Evolutionary conservation across 2,797 vertebrate species (phyloP), one percentile per base, ranked within the genome.

Genomic region (Triplophysa bombifrons): DNA sequence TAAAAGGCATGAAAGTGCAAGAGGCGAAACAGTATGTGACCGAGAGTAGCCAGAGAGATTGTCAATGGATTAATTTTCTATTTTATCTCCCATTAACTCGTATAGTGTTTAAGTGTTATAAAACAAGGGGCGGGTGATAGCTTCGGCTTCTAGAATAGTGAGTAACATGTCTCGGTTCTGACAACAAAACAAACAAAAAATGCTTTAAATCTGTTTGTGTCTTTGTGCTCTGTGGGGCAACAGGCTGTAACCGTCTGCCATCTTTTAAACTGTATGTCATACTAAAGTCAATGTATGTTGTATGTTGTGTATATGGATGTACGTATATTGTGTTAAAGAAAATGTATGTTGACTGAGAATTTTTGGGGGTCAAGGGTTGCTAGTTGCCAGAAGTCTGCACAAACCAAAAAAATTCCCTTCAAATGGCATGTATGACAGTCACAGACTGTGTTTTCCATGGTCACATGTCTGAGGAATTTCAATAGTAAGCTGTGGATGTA

Each of bases 381-480:
- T 53, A 55, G 60, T 66, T 61, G 67, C 34, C 56, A 80, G 77
- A 82, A 68, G 72, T 81, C 64, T 80, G 67, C 74, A 78, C 22
- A 65, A 58, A 68, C 69, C 61, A 80, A 84, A 85, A 30, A 67
- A 72, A 85, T 84, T 74, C 72, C 66, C 71, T 71, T 84, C 73
- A 82, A 79, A 80, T 82, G 64, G 25, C 76, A 72, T 80, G 20
- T 74, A 69, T 73, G 78, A 80, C 77, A 82, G 60, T 70, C 70
- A 72, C 72, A 83, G 86, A 12, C 80, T 76, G 67, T 63, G 30
- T 76, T 69, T 58, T 72, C 80, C 17, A 55, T 72, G 74, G 64
- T 67, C 66, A 61, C 19, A 20, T 10, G 76, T 80, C 65, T 73
- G 71, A 75, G 50, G 73, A 74, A 61, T 84, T 80, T 72, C 77